Evolutionary conservation across 2,113 vertebrate species (phyloP).

Genomic region (Hippolais icterina): DNA sequence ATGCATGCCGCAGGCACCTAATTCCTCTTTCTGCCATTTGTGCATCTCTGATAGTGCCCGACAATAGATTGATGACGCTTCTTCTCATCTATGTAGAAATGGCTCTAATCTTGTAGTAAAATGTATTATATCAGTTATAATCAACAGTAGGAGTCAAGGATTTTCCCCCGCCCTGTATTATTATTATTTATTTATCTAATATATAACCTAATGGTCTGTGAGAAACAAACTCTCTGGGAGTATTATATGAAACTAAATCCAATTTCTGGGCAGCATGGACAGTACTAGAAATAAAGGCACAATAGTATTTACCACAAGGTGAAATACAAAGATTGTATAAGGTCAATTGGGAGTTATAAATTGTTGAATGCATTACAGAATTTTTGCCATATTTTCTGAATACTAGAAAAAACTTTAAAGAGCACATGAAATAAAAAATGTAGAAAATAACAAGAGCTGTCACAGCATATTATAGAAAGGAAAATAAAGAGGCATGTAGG

Average conservation of each 20-base stretch:
- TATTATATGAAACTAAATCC: neutral
- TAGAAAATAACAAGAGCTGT: neutral
- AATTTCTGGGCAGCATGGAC: neutral
- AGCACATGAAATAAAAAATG: neutral
- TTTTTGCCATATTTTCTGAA: neutral
- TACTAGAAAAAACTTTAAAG: neutral
- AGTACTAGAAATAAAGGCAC: neutral
- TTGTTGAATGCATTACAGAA: neutral
- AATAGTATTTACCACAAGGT: neutral
- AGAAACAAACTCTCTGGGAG: neutral
- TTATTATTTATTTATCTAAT: neutral
- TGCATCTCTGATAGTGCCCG: neutral
- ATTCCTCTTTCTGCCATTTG: constrained; percentile 3
- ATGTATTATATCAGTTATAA: neutral
- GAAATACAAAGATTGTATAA: neutral
- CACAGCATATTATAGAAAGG: neutral
- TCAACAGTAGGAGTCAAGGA: neutral
- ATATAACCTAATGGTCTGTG: neutral
- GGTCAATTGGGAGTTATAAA: neutral
- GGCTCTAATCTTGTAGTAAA: neutral
- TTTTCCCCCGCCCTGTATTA: fast-evolving
- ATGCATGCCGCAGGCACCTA: neutral
- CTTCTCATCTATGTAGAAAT: neutral
- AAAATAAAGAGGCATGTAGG: neutral
- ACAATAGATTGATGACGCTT: neutral